Evolutionary conservation across 1,140 invertebrate genomes (phyloP), one percentile per base, ranked within the genome.

Genomic region (Mactra quadrangularis): DNA sequence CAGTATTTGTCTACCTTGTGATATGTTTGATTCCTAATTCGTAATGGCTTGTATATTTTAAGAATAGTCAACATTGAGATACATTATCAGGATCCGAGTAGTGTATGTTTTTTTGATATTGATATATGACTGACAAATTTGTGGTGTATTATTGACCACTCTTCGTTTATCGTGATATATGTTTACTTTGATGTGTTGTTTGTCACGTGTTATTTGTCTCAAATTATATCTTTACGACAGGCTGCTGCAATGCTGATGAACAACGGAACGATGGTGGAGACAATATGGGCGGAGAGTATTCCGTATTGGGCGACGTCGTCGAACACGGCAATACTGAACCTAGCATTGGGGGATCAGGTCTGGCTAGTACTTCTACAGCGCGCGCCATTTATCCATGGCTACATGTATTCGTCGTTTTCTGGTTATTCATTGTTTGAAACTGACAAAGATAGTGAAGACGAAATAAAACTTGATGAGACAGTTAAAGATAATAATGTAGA

Each of bases 391-490:
- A 86, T 92, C 31, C 89, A 92, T 86, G 92, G 92, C 27, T 93
- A 92, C 87, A 92, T 93, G 92, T 93, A 93, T 78, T 87, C 91
- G 17, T 91, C 90, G 17, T 93, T 92, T 81, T 92, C 91, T 68
- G 92, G 92, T 29, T 86, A 88, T 72, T 81, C 90, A 19, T 86
- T 93, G 41, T 93, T 92, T 85, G 55, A 82, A 35, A 85, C 83
- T 57, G 76, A n/a, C n/a, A n/a, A 86, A 41, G 83, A 87, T 7
- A 74, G 79, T 60, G 82, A 82, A n/a, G 52, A 45, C 25, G 59
- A 15, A 45, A 33, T 11, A 33, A 62, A 35, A 33, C 11, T 27
- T 2, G 45, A 38, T 38, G 68, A 72, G 29, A 19, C 25, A 27
- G 52, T n/a, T n/a, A n/a, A n/a, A n/a, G n/a, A n/a, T n/a, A n/a